Conservation (phyloP, 2,797 vertebrate species). For the Alauda arvensis region DNA sequence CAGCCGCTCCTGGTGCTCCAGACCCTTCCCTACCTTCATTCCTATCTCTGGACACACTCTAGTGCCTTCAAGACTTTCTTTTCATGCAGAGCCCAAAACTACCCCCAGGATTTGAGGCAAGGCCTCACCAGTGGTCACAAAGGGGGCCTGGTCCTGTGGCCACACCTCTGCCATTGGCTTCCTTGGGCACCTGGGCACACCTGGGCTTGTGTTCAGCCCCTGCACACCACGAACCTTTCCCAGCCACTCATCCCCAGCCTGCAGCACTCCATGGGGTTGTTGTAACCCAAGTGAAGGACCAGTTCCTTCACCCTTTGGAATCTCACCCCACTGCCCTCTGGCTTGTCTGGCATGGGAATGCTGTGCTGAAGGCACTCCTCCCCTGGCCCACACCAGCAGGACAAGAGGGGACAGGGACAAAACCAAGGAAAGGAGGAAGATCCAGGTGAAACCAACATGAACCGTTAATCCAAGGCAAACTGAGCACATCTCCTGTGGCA, state of each 20-base stretch:
- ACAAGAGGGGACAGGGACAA: not conserved
- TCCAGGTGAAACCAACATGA: not conserved
- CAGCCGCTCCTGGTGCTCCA: not conserved
- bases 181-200: not conserved
- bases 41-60: not conserved
- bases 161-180: not conserved
- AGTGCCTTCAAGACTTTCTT: not conserved
- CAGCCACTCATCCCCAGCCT: not conserved
- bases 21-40: not conserved
- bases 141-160: not conserved
- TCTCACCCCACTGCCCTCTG: not conserved
- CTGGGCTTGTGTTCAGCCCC: not conserved
- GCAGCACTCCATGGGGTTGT: not conserved
- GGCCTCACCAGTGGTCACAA: not conserved
- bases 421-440: not conserved
- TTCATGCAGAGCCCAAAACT: not conserved
- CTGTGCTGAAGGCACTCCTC: not conserved
- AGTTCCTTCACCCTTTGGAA: not conserved
- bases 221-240: accelerated
- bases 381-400: not conserved
- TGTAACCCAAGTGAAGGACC: not conserved
- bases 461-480: not conserved
- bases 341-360: not conserved
- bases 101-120: not conserved
- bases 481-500: not conserved